phyloP scores from a whole-genome alignment of 1,140 invertebrate genomes.

The Hetaerina americana region DNA sequence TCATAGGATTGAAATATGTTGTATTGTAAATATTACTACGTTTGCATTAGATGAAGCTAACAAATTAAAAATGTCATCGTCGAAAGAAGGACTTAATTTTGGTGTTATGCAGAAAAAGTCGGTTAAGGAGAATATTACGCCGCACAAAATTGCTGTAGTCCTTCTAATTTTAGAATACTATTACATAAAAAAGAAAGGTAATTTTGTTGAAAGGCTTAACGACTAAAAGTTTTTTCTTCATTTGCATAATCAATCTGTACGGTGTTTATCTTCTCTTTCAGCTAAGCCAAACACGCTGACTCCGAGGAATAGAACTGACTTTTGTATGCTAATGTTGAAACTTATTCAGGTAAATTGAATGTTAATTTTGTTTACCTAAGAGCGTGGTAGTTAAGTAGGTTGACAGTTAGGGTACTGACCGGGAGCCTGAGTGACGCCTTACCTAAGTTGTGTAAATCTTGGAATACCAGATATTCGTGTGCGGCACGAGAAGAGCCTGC shows the following conservation, averaged over 20 bases:
- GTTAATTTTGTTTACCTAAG: too few relatives aligned
- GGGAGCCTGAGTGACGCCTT: too few relatives aligned
- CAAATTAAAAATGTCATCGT: not conserved
- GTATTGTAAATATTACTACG: too few relatives aligned
- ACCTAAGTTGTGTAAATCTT: too few relatives aligned
- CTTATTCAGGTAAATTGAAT: slow-evolving; percentile 38
- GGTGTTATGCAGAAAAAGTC: slow-evolving; percentile 1
- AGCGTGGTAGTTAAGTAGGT: too few relatives aligned
- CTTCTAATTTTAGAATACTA: not conserved
- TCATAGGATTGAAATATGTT: too few relatives aligned
- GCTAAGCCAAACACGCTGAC: not conserved
- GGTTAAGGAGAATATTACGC: slow-evolving; percentile 2
- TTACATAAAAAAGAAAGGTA: slow-evolving; percentile 1
- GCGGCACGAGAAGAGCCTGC: too few relatives aligned
- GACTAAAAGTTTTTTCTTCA: not conserved
- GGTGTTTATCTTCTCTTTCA: not conserved
- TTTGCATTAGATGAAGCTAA: too few relatives aligned
- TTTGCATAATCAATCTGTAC: too few relatives aligned
- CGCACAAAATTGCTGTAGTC: slow-evolving; percentile 7
- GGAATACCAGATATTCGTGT: too few relatives aligned
- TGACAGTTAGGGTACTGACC: too few relatives aligned
- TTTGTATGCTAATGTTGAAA: slow-evolving; percentile 46
- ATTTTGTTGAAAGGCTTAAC: not conserved
- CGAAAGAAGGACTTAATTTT: not conserved
- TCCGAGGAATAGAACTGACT: slow-evolving; percentile 24